Conservation (phyloP, 1,140 invertebrate species). For the Drosophila nebulosa region DNA sequence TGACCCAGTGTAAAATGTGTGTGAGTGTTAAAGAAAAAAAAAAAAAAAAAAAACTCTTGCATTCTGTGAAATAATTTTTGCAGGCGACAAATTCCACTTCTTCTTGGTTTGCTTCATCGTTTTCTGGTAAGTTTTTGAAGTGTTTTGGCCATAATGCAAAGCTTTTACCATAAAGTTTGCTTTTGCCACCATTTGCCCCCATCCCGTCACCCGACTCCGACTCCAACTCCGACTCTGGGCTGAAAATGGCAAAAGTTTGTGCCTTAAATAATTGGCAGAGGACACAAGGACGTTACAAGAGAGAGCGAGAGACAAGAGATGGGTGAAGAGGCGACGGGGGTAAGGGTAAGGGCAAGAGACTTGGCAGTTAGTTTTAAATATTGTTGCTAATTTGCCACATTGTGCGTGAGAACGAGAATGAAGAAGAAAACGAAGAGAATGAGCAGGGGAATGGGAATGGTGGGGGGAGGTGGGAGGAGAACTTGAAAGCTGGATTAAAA, state of each 20-base stretch:
- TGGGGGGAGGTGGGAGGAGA: neutral
- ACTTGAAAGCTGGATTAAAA: constrained; percentile 68
- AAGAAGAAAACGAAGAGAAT: neutral
- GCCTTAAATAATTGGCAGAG: constrained; percentile 71
- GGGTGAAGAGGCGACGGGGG: neutral
- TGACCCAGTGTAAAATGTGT: constrained; percentile 63
- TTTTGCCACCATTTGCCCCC: neutral
- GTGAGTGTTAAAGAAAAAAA: neutral
- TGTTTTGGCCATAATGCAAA: constrained; percentile 67
- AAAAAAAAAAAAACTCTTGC: constrained; percentile 15
- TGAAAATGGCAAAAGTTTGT: constrained; percentile 64
- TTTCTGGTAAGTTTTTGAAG: constrained; percentile 42
- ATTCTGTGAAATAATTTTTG: constrained; percentile 30
- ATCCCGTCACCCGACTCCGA: neutral
- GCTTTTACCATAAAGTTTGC: constrained; percentile 63
- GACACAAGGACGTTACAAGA: neutral
- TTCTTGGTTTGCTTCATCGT: constrained; percentile 10
- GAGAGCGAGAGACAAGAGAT: neutral
- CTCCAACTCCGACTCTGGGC: constrained; percentile 7
- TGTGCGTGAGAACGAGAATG: constrained; percentile 42
- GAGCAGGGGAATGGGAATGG: neutral
- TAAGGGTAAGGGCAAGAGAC: constrained; percentile 18
- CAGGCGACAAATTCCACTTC: constrained; percentile 28
- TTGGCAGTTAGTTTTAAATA: constrained; percentile 73
- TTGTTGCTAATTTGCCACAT: constrained; percentile 77